A percentile compares a stretch with the other conserved stretches of the same genome.
phyloP scores from a whole-genome alignment of 1,140 invertebrate genomes.

The Lucilia cuprina region DNA sequence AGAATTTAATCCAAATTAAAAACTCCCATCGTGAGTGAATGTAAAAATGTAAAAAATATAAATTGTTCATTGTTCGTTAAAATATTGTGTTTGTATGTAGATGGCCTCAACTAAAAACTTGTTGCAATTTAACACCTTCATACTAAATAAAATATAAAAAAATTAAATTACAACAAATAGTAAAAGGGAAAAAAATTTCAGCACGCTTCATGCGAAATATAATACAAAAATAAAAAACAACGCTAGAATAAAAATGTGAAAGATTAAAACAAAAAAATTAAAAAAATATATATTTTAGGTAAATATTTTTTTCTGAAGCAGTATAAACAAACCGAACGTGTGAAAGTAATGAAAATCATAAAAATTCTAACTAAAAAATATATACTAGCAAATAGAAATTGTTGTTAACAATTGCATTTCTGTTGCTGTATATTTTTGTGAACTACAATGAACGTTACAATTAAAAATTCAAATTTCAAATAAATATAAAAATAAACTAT shows the following conservation, averaged over 20 bases:
- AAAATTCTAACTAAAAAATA: slow-evolving; percentile 5
- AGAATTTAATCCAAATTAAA: slow-evolving; percentile 9
- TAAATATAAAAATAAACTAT: background rate
- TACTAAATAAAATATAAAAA: background rate
- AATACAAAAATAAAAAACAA: background rate
- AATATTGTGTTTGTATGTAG: background rate
- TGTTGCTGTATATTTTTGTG: background rate
- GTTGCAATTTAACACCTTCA: slow-evolving; percentile 33
- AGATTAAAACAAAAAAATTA: background rate
- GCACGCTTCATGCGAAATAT: slow-evolving; percentile 13
- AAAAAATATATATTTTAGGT: background rate
- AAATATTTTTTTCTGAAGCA: background rate
- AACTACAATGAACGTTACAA: background rate
- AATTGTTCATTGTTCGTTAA: too few species aligned
- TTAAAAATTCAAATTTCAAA: slow-evolving; percentile 30
- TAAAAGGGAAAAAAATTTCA: background rate
- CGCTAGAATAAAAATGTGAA: background rate
- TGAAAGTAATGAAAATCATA: slow-evolving; percentile 8
- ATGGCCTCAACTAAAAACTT: slow-evolving; percentile 1
- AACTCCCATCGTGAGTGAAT: background rate
- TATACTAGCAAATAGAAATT: background rate
- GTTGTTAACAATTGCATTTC: background rate
- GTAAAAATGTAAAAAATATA: background rate
- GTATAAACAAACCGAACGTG: background rate
- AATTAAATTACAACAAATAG: background rate